Percentiles rank a stretch among this genome's conserved stretches.
phyloP scores from a whole-genome alignment of 2,797 vertebrate genomes.

The Brotula barbata region DNA sequence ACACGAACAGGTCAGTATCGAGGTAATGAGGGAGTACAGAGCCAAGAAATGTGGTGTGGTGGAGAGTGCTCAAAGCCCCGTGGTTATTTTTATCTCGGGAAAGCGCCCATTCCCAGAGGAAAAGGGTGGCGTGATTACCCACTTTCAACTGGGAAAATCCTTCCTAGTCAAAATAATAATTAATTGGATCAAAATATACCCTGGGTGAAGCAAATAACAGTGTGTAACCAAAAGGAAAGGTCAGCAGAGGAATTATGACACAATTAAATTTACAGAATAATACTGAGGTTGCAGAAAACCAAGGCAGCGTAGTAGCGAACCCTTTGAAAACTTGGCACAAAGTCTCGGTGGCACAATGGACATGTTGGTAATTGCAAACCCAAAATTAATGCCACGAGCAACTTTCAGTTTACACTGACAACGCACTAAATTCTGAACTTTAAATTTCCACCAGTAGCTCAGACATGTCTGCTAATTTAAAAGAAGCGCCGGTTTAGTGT shows the following conservation, averaged over 20 bases:
- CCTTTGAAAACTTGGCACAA: slow-evolving; percentile 43
- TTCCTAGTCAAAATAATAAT: slow-evolving; percentile 87
- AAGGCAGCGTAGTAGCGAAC: slow-evolving; percentile 45
- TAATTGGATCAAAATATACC: slow-evolving; percentile 83
- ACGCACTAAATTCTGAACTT: neutral
- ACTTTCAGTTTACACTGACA: neutral
- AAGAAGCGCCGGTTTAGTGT: too few species aligned
- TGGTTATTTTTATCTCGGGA: slow-evolving; percentile 84
- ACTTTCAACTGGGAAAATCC: slow-evolving; percentile 84
- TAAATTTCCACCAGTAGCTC: neutral
- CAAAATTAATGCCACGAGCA: neutral
- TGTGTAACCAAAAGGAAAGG: slow-evolving; percentile 54
- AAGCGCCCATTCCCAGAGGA: slow-evolving; percentile 84
- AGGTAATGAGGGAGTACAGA: slow-evolving; percentile 80
- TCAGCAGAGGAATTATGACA: slow-evolving; percentile 57
- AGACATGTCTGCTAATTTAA: too few species aligned
- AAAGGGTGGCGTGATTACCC: slow-evolving; percentile 81
- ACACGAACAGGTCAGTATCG: slow-evolving; percentile 77
- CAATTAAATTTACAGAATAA: slow-evolving; percentile 50
- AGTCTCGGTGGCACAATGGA: slow-evolving; percentile 11
- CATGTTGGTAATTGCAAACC: slow-evolving; percentile 13
- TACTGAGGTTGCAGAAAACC: slow-evolving; percentile 49
- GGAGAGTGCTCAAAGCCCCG: slow-evolving; percentile 64
- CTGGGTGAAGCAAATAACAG: slow-evolving; percentile 72
- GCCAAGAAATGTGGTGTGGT: slow-evolving; percentile 74